Base-by-base conservation (phyloP, 2,797 vertebrate species). In the Sitta carolinensis region DNA sequence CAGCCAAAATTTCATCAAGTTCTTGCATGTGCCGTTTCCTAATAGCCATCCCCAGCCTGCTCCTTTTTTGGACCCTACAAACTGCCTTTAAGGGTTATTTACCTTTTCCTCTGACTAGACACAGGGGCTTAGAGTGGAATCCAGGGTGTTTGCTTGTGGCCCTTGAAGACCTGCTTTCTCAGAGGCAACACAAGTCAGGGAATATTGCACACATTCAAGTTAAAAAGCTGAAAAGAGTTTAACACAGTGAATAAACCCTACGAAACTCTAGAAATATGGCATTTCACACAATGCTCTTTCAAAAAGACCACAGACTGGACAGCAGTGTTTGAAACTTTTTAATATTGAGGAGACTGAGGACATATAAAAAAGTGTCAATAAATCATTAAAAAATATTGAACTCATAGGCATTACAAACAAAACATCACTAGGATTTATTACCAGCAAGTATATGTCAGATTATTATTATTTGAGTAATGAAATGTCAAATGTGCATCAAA, bases 161-260 rank as follows among this genome's bases (percentile, higher is more conserved):
- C 50, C 57, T 50, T 34, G 25, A 95, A 84, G 34, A 29, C 43
- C 23, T 1, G 36, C 47, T 94, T 93, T 73, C 54, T 77, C 52
- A 48, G 50, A 73, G 16, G 43, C 70, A 78, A 73, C 12, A 81
- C 55, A 70, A 81, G 19, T 57, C 83, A 84, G 14, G 43, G 29
- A 91, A 87, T 52, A 83, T 12, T 21, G 54, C 57, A 75, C 3
- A 36, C 0, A 1, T 61, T 73, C 74, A 87, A 87, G 21, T 11
- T 58, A 61, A 89, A 83, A 91, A 78, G 76, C 68, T 87, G 64
- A 72, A 83, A 90, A 78, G 62, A 52, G 45, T 80, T 94, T 72
- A 90, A 74, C 26, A 54, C 2, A 34, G 64, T 40, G 47, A 82
- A 85, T 77, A 84, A 91, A 69, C 51, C 43, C 61, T 57, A 66